These are phyloP conservation scores for Acleris literana DNA, from an alignment of 2,888 invertebrate species.

Conservation along the genomic window DNA sequence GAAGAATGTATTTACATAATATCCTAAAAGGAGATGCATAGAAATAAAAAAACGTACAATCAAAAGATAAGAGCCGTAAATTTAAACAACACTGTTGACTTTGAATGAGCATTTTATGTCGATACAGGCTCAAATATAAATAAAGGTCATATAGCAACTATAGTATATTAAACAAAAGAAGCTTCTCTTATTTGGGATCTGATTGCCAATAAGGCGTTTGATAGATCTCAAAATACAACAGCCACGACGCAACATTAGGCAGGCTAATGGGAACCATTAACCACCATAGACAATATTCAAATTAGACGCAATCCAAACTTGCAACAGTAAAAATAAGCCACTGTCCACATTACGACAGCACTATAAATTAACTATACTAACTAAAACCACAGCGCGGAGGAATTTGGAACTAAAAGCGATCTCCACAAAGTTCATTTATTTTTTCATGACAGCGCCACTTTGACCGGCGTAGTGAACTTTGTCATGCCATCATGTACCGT, in stretches of 20 bases:
- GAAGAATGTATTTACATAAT: too few species aligned
- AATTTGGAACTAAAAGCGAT: slow-evolving; percentile 8
- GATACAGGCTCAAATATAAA: too few species aligned
- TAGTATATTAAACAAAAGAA: neutral
- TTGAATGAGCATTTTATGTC: too few species aligned
- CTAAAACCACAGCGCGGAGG: neutral
- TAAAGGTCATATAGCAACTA: neutral
- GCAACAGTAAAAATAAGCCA: slow-evolving; percentile 49
- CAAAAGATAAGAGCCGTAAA: too few species aligned
- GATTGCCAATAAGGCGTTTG: slow-evolving; percentile 15
- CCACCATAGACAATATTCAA: slow-evolving; percentile 35
- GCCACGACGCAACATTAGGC: slow-evolving; percentile 21
- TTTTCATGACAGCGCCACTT: neutral
- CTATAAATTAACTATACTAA: slow-evolving; percentile 26
- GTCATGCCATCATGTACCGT: slow-evolving; percentile 13
- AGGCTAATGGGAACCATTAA: slow-evolving; percentile 30
- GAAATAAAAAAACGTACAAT: too few species aligned
- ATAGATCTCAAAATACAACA: slow-evolving; percentile 24
- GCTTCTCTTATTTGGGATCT: neutral
- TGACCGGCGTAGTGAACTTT: slow-evolving; percentile 12
- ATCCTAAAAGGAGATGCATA: too few species aligned
- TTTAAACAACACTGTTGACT: too few species aligned
- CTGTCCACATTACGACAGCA: slow-evolving; percentile 37
- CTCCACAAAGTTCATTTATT: neutral
- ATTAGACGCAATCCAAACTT: slow-evolving; percentile 44